Percentiles rank a stretch among this genome's conserved stretches.
phyloP scores from a whole-genome alignment of 1,140 invertebrate genomes.

The Heliconius eleuchia region DNA sequence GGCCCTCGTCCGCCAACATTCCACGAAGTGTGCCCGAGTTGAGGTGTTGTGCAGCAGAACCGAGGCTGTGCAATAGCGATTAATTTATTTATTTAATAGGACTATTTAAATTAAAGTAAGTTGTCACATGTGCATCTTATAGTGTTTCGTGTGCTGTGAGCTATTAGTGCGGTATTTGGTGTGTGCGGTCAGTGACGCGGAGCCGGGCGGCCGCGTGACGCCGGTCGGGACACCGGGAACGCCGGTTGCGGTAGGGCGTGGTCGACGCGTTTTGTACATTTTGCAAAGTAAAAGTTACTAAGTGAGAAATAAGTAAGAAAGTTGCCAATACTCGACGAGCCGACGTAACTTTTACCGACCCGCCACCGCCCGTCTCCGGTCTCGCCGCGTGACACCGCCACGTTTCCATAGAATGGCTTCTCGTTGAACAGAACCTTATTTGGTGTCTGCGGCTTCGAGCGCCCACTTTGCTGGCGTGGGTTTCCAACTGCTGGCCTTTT shows the following conservation, averaged over 20 bases:
- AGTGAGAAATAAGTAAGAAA: constrained; percentile 10
- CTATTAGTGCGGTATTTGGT: constrained; percentile 59
- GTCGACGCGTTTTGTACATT: constrained; percentile 40
- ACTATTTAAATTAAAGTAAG: constrained; percentile 80
- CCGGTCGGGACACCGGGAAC: constrained; percentile 59
- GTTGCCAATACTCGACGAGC: neutral
- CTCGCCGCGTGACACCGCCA: constrained; percentile 56
- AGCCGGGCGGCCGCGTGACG: constrained; percentile 49
- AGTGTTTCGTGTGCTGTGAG: constrained; percentile 54
- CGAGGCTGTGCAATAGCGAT: constrained; percentile 77
- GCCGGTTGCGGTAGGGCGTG: constrained; percentile 79
- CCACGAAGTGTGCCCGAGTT: constrained; percentile 76
- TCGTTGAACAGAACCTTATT: constrained; percentile 67
- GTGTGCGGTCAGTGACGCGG: constrained; percentile 72
- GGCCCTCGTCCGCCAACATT: constrained; percentile 69
- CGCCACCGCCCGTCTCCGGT: constrained; percentile 46
- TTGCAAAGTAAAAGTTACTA: constrained; percentile 22
- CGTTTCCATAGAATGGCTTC: constrained; percentile 53
- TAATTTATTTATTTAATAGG: constrained; percentile 80
- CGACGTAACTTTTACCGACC: constrained; percentile 52
- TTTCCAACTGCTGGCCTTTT: constrained; percentile 39
- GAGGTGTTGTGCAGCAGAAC: constrained; percentile 74
- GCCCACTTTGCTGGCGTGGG: constrained; percentile 65
- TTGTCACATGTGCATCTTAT: constrained; percentile 50
- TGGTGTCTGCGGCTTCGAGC: constrained; percentile 60